Conservation (phyloP, 2,888 invertebrate genomes). For the Globia sparganii region DNA sequence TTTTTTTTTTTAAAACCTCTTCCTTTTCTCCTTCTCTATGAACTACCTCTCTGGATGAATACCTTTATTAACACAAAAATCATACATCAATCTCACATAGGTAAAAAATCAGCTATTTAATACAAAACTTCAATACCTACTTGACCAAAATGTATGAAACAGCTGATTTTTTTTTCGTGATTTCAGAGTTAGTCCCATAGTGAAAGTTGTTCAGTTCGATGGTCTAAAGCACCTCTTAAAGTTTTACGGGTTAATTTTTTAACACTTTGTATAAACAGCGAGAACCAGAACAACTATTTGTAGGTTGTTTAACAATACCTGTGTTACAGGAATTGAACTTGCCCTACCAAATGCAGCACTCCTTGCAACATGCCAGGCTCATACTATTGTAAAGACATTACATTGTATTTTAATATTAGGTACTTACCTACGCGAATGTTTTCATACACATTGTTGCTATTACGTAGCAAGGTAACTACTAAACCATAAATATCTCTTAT, state of each 20-base stretch:
- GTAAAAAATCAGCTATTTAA: too few relatives aligned
- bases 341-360: not conserved
- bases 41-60: not conserved
- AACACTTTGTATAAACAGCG: too few relatives aligned
- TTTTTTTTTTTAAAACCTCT: too few relatives aligned
- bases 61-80: not conserved
- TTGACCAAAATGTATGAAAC: too few relatives aligned
- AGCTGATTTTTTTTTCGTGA: too few relatives aligned
- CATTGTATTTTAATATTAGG: not conserved
- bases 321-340: not conserved
- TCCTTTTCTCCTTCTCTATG: not conserved
- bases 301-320: not conserved
- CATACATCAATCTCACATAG: too few relatives aligned
- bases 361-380: not conserved
- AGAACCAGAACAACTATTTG: not conserved
- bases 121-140: too few relatives aligned
- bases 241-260: too few relatives aligned
- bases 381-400: not conserved
- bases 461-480: not conserved
- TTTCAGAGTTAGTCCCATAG: too few relatives aligned
- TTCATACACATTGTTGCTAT: not conserved
- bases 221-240: too few relatives aligned
- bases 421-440: not conserved
- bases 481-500: constrained; percentile 10
- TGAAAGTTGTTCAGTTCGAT: too few relatives aligned